Percentiles rank a stretch among this genome's conserved stretches.
Conservation (phyloP, 2,797 vertebrate genomes). For the Nothura maculosa region DNA sequence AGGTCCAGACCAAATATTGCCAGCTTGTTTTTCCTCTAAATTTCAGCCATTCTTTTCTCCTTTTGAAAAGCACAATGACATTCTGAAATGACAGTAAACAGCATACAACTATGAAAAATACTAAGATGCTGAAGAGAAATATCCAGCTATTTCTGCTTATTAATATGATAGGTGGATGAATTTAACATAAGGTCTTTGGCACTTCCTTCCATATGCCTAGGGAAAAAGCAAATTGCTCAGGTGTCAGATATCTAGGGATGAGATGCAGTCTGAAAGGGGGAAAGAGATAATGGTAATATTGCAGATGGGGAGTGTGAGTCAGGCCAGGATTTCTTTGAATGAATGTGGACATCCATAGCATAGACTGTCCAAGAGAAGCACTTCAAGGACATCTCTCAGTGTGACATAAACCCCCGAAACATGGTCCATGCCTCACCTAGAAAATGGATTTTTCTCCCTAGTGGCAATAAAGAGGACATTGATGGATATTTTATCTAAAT, state of each 20-base stretch:
- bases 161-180: neutral
- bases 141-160: neutral
- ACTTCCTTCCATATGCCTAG: neutral
- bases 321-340: neutral
- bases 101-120: neutral
- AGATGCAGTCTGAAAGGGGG: neutral
- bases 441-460: neutral
- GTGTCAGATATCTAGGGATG: slow-evolving; percentile 18
- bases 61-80: neutral
- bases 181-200: neutral
- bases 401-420: neutral
- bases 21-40: neutral
- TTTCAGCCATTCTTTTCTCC: neutral
- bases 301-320: neutral
- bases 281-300: neutral
- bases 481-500: neutral
- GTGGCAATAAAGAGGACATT: neutral
- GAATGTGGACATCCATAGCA: neutral
- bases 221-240: neutral
- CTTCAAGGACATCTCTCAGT: neutral
- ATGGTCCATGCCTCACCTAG: neutral
- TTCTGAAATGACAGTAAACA: neutral
- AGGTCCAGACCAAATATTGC: neutral
- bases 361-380: neutral
- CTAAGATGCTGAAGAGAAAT: slow-evolving; percentile 10